A percentile compares a stretch with the other conserved stretches of the same genome.
These are phyloP conservation scores for Xestia c-nigrum DNA, from an alignment of 2,888 invertebrate species.

Conservation along the genomic window DNA sequence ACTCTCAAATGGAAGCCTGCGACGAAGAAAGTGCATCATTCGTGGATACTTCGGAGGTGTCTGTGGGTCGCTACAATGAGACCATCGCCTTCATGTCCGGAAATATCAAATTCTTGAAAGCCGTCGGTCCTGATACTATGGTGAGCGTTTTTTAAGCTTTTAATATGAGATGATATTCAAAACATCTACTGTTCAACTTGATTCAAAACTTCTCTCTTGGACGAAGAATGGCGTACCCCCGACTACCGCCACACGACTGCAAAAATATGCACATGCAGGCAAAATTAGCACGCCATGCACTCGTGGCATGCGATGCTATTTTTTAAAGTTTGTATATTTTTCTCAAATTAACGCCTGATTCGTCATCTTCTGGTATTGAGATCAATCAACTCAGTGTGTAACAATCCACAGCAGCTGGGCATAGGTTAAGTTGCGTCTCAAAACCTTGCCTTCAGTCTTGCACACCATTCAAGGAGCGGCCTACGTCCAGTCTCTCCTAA, in stretches of 20 bases:
- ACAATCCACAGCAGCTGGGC: neutral
- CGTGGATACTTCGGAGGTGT: slow-evolving; percentile 69
- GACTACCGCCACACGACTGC: no score
- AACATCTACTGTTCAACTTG: no score
- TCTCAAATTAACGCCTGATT: no score
- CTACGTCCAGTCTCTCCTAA: neutral
- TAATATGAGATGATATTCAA: no score
- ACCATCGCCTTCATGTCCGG: slow-evolving; percentile 73
- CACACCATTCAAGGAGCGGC: neutral
- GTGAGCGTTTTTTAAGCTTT: slow-evolving; percentile 64
- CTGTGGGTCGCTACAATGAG: slow-evolving; percentile 74
- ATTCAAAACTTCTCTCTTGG: no score
- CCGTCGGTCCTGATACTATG: slow-evolving; percentile 66
- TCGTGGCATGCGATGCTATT: no score
- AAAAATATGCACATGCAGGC: no score
- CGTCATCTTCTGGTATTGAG: neutral
- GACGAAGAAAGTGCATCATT: slow-evolving; percentile 71
- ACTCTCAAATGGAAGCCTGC: slow-evolving; percentile 76
- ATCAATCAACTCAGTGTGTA: neutral
- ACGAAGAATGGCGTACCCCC: no score
- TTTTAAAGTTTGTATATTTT: no score
- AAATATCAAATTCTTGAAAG: slow-evolving; percentile 65
- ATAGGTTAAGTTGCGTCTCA: neutral
- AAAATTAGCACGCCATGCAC: no score
- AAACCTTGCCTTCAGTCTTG: neutral